These are phyloP conservation scores for Ailurus styani DNA, from an alignment of 2,113 vertebrate species.

Conservation along the genomic window DNA sequence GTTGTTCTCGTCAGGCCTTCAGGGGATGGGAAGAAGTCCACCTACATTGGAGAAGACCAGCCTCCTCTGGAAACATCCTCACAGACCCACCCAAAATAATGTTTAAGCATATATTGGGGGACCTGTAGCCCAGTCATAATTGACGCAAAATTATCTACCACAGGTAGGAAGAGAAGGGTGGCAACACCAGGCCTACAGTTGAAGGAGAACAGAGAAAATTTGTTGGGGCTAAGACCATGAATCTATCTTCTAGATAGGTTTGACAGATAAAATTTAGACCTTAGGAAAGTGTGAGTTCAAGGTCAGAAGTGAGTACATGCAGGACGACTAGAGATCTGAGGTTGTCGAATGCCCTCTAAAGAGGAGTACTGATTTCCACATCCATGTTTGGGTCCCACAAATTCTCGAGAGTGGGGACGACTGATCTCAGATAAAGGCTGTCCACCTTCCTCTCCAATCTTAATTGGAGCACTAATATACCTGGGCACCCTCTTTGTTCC, in stretches of 20 bases:
- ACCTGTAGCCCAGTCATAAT: neutral
- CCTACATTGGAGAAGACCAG: neutral
- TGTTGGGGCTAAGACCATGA: neutral
- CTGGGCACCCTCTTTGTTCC: neutral
- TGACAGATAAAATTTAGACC: neutral
- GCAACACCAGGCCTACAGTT: neutral
- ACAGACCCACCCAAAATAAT: neutral
- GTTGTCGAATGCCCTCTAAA: fast-evolving
- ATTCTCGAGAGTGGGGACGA: neutral
- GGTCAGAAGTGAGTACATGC: neutral
- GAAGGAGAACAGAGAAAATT: neutral
- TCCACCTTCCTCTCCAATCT: neutral
- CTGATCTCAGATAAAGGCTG: neutral
- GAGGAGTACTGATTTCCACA: neutral
- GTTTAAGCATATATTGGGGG: neutral
- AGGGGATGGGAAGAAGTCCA: neutral
- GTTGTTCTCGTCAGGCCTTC: neutral
- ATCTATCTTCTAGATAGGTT: neutral
- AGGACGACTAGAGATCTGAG: neutral
- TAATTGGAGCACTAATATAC: neutral
- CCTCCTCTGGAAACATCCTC: neutral
- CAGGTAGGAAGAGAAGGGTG: neutral
- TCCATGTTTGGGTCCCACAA: neutral
- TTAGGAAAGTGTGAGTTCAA: neutral
- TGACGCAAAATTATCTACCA: neutral